Evolutionary conservation across 2,888 invertebrate genomes (phyloP).

Genomic region (Tachystola acroxantha): DNA sequence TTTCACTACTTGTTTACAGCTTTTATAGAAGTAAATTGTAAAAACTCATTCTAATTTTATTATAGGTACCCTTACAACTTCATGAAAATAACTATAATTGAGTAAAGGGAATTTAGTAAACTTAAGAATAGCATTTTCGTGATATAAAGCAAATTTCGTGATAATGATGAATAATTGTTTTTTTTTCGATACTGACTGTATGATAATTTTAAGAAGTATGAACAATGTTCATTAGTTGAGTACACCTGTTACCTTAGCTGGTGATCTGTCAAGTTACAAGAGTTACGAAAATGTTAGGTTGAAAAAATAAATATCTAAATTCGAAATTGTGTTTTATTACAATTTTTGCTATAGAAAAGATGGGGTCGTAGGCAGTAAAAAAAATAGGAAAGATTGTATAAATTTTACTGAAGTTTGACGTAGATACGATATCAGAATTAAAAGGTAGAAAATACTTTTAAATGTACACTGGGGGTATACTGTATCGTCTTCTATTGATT

Average conservation of each 20-base stretch:
- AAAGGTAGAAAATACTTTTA: no score
- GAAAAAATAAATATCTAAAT: constrained; percentile 69
- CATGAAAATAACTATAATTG: constrained; percentile 42
- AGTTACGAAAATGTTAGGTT: constrained; percentile 75
- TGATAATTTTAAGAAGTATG: constrained; percentile 71
- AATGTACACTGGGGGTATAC: no score
- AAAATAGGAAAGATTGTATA: no score
- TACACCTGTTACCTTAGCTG: constrained; percentile 74
- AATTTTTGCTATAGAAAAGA: no score
- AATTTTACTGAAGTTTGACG: no score
- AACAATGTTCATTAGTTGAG: constrained; percentile 74
- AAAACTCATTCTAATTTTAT: constrained; percentile 10
- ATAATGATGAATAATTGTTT: constrained; percentile 68
- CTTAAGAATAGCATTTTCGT: constrained; percentile 71
- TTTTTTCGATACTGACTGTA: constrained; percentile 74
- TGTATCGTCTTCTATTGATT: no score
- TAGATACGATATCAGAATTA: no score
- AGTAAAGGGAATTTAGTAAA: constrained; percentile 73
- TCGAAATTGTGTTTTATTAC: constrained; percentile 54
- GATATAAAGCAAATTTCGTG: constrained; percentile 74
- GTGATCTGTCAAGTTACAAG: constrained; percentile 70
- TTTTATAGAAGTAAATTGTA: constrained; percentile 15
- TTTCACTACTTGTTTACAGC: constrained; percentile 11
- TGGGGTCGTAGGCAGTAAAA: no score
- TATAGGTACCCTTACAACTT: constrained; percentile 27